Conservation (phyloP, 2,113 vertebrate genomes). For the Siniperca knerii region DNA sequence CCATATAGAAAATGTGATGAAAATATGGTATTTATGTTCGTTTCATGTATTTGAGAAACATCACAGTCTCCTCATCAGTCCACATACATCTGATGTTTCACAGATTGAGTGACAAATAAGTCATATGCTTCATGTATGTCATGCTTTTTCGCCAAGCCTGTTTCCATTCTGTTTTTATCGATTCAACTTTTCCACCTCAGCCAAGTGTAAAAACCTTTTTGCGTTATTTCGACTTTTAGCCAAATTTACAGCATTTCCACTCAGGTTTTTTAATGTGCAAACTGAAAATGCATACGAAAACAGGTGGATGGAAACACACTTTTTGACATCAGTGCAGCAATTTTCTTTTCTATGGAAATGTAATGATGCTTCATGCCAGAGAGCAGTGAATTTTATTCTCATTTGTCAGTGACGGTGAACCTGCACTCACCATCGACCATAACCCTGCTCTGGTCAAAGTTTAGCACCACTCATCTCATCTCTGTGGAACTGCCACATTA, state of each 20-base stretch:
- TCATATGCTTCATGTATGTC: not conserved
- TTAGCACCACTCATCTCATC: constrained; percentile 48
- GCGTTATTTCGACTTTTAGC: too few species aligned
- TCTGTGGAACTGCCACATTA: constrained; percentile 63
- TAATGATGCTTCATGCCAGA: not conserved
- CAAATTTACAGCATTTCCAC: too few species aligned
- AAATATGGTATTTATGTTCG: too few species aligned
- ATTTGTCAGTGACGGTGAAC: not conserved
- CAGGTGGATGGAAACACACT: not conserved
- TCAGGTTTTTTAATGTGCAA: not conserved
- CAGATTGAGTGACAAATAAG: too few species aligned
- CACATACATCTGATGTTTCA: too few species aligned
- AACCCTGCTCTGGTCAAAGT: constrained; percentile 46
- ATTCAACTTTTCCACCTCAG: too few species aligned
- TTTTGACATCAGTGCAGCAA: not conserved
- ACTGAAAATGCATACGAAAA: constrained; percentile 4
- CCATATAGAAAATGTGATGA: too few species aligned
- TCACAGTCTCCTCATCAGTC: too few species aligned
- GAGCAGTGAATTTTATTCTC: not conserved
- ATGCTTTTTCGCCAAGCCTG: not conserved
- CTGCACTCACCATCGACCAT: not conserved
- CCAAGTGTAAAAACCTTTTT: too few species aligned
- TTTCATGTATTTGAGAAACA: too few species aligned
- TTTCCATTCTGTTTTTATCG: not conserved
- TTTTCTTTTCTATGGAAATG: not conserved